A percentile compares a stretch with the other conserved stretches of the same genome.
phyloP scores from a whole-genome alignment of 2,888 invertebrate species.

The Netelia fuscicornis region DNA sequence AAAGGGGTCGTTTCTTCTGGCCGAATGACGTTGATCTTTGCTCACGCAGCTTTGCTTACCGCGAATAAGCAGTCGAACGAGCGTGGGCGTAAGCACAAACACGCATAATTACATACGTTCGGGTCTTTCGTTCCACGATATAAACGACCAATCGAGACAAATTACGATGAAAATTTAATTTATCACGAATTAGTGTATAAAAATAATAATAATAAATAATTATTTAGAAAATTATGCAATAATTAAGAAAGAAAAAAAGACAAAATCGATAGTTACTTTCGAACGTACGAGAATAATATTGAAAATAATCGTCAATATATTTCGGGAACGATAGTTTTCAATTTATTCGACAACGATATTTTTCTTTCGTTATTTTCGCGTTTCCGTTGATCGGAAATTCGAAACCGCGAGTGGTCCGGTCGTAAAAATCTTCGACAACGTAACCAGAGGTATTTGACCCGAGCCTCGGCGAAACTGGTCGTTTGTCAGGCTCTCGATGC shows the following conservation, averaged over 20 bases:
- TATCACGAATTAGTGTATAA: not conserved
- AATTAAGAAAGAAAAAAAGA: no score
- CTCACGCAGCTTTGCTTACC: conserved; percentile 37
- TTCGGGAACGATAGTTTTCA: no score
- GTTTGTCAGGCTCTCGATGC: conserved; percentile 42
- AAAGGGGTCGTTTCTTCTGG: conserved; percentile 39
- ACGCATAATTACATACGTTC: conserved; percentile 16
- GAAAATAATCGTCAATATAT: no score
- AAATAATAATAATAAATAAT: not conserved
- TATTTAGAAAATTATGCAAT: not conserved
- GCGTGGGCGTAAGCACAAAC: conserved; percentile 37
- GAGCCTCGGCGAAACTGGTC: conserved; percentile 16
- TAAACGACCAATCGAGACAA: not conserved
- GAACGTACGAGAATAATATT: no score
- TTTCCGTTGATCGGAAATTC: not conserved
- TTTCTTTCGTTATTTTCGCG: not conserved
- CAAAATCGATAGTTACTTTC: no score
- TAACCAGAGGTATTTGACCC: conserved; percentile 47
- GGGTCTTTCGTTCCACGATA: no score
- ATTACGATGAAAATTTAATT: not conserved
- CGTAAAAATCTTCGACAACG: not conserved
- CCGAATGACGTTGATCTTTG: conserved; percentile 56
- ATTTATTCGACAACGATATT: no score
- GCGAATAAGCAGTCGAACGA: conserved; percentile 34
- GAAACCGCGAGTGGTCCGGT: not conserved